Percentiles rank a stretch among this genome's conserved stretches.
phyloP scores from a whole-genome alignment of 2,113 vertebrate genomes.

The Philantomba maxwellii region DNA sequence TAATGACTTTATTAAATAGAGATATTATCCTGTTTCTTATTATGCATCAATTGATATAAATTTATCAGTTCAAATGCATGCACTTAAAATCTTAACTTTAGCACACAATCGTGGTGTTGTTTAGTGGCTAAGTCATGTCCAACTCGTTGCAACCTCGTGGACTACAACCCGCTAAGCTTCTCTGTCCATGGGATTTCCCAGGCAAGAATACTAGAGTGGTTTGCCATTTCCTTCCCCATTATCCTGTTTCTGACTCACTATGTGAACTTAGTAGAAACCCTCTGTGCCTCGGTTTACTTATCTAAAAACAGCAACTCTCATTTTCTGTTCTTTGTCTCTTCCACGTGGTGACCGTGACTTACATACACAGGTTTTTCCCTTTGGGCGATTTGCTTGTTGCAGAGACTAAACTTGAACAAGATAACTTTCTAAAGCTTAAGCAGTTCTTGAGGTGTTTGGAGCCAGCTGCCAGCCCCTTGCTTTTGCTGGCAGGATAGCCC shows the following conservation, averaged over 20 bases:
- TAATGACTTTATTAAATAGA: no score
- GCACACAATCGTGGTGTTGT: not conserved
- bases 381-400: not conserved
- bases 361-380: not conserved
- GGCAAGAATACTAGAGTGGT: not conserved
- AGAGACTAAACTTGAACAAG: not conserved
- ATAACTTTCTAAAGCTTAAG: not conserved
- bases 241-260: not conserved
- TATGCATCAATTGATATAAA: not conserved
- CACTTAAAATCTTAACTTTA: not conserved
- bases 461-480: not conserved
- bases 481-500: not conserved
- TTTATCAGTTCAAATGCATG: not conserved
- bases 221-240: not conserved
- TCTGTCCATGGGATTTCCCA: not conserved
- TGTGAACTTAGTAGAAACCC: not conserved
- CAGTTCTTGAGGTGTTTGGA: not conserved
- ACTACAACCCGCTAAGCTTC: not conserved
- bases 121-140: not conserved
- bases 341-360: not conserved
- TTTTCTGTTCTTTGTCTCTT: not conserved
- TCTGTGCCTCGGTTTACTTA: not conserved
- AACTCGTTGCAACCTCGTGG: accelerated
- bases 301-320: not conserved
- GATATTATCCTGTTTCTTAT: no score